Conservation (phyloP, 64 coral and sea anemone genomes). For the Pocillopora verrucosa region DNA sequence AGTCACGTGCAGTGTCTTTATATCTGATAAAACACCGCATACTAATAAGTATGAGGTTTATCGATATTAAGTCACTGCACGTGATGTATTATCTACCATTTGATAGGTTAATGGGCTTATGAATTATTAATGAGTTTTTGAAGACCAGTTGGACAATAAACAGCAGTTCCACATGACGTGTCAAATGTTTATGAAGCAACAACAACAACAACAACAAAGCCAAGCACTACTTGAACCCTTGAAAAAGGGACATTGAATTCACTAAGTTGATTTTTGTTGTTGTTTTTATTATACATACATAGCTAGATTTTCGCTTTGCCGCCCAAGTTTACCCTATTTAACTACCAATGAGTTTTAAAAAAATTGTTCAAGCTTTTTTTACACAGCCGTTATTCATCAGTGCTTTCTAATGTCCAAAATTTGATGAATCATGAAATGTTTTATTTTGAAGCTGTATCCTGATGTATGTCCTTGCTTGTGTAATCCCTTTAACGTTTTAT, state of each 20-base stretch:
- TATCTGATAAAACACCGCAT: constrained; percentile 26
- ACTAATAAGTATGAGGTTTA: too few relatives aligned
- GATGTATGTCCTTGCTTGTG: too few relatives aligned
- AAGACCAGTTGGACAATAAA: too few relatives aligned
- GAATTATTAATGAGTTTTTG: too few relatives aligned
- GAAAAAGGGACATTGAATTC: constrained; percentile 37
- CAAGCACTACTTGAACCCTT: constrained; percentile 50
- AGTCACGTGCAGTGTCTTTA: too few relatives aligned
- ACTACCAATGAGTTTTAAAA: constrained; percentile 9
- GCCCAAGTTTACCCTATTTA: constrained; percentile 7
- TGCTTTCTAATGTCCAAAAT: not conserved
- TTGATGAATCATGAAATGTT: too few relatives aligned
- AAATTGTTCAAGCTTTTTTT: constrained; percentile 41
- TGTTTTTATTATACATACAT: not conserved
- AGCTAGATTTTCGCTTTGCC: constrained; percentile 10
- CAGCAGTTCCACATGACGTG: too few relatives aligned
- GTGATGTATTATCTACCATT: too few relatives aligned
- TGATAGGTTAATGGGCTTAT: too few relatives aligned
- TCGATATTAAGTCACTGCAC: too few relatives aligned
- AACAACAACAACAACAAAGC: constrained; percentile 39
- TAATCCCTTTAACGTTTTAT: too few relatives aligned
- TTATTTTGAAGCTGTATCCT: too few relatives aligned
- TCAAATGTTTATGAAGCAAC: constrained; percentile 38
- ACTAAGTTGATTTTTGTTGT: constrained; percentile 39
- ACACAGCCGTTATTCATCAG: not conserved